Conservation (phyloP, 2,113 vertebrate genomes). For the Tauraco erythrolophus region DNA sequence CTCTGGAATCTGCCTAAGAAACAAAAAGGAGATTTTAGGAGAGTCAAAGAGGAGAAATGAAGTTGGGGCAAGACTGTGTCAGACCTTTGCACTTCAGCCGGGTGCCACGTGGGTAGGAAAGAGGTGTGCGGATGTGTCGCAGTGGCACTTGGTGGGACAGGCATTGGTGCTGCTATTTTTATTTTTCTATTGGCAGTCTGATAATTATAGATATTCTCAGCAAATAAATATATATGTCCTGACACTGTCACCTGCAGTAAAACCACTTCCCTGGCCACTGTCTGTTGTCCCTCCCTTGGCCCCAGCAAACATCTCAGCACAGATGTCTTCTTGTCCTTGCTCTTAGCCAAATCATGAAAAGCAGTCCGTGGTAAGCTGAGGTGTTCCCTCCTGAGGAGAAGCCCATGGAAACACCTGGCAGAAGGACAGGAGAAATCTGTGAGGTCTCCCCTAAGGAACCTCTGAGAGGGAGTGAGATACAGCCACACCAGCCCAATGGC, state of each 20-base stretch:
- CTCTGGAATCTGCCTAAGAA: neutral
- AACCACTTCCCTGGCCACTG: neutral
- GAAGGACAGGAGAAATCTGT: neutral
- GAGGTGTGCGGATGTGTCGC: neutral
- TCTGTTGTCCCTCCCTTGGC: neutral
- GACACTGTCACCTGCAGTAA: neutral
- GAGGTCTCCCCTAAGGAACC: neutral
- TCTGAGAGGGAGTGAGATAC: neutral
- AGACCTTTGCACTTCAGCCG: neutral
- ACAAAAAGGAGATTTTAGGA: neutral
- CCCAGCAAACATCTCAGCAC: neutral
- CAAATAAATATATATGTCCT: neutral
- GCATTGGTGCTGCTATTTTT: neutral
- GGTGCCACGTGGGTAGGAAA: accelerated
- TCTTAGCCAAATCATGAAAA: neutral
- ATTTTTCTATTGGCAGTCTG: neutral
- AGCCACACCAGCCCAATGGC: neutral
- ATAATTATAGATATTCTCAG: neutral
- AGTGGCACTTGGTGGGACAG: neutral
- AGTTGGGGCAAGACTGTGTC: neutral
- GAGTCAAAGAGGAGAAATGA: neutral
- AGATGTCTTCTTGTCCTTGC: neutral
- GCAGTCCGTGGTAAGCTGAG: accelerated
- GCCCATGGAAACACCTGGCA: neutral
- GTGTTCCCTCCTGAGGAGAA: neutral